Percentiles rank a stretch among this genome's conserved stretches.
phyloP scores from a whole-genome alignment of 2,888 invertebrate species.

The Leptopilina drosophilae region DNA sequence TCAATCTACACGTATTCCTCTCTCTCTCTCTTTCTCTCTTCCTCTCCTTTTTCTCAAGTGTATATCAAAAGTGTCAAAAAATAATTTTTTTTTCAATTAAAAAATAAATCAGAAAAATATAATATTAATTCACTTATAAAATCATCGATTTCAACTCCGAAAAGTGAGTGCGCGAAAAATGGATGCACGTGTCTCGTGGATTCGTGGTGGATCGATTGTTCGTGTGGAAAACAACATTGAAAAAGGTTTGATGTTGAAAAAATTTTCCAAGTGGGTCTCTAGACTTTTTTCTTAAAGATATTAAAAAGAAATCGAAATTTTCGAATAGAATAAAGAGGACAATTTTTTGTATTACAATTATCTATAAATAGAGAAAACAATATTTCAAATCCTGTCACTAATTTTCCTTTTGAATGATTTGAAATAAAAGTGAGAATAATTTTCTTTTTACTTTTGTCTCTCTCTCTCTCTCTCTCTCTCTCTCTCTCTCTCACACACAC shows the following conservation, averaged over 20 bases:
- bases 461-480: too few relatives aligned
- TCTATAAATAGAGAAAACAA: too few relatives aligned
- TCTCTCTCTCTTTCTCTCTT: too few relatives aligned
- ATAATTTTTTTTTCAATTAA: neutral
- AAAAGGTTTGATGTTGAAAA: conserved; percentile 31
- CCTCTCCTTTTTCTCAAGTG: neutral
- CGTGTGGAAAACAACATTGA: conserved; percentile 45
- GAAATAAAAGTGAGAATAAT: too few relatives aligned
- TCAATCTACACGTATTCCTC: neutral
- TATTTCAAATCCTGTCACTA: too few relatives aligned
- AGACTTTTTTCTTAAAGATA: too few relatives aligned
- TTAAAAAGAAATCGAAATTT: neutral
- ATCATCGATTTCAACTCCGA: conserved; percentile 2
- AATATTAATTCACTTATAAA: neutral
- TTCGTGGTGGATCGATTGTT: conserved; percentile 49
- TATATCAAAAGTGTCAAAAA: neutral
- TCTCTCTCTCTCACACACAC: too few relatives aligned
- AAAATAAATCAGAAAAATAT: neutral
- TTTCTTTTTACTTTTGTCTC: too few relatives aligned
- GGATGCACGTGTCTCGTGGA: conserved; percentile 56
- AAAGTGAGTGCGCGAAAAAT: conserved; percentile 54
- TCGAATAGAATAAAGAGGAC: too few relatives aligned
- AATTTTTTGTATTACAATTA: too few relatives aligned
- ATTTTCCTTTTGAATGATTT: too few relatives aligned
- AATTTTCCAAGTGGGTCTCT: neutral